These are phyloP conservation scores for Eupithecia inturbata DNA, from an alignment of 2,888 invertebrate species.

Conservation along the genomic window DNA sequence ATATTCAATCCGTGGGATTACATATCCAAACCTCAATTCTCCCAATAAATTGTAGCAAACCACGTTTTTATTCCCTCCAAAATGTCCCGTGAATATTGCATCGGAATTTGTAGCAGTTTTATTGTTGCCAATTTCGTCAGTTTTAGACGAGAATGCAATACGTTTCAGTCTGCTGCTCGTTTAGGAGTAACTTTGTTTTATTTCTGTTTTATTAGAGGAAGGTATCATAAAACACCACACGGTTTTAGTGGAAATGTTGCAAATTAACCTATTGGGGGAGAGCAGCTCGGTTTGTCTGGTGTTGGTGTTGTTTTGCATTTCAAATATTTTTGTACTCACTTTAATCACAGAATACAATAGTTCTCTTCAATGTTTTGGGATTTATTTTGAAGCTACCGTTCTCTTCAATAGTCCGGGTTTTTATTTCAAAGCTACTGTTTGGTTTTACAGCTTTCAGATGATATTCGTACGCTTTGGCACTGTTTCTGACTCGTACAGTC, in stretches of 20 bases:
- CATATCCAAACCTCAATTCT: background rate
- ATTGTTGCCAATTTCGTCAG: conserved; percentile 36
- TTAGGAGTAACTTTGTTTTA: conserved; percentile 29
- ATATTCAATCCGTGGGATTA: background rate
- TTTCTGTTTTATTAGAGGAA: conserved; percentile 28
- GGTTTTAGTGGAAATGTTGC: conserved; percentile 12
- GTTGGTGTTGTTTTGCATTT: background rate
- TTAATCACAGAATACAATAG: background rate
- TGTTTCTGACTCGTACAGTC: background rate
- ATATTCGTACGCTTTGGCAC: background rate
- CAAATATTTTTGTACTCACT: background rate
- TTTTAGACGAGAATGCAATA: conserved; percentile 36
- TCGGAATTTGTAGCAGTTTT: conserved; percentile 33
- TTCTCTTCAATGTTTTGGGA: background rate
- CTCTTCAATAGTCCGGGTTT: no score
- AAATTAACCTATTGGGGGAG: conserved; percentile 6
- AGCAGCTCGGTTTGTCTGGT: background rate
- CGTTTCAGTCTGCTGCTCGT: conserved; percentile 29
- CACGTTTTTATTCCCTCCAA: conserved; percentile 26
- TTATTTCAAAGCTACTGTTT: background rate
- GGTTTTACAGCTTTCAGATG: background rate
- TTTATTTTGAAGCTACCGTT: background rate
- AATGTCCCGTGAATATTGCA: conserved; percentile 32
- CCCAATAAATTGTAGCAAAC: conserved; percentile 28
- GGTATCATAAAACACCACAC: background rate